Evolutionary conservation across 2,113 vertebrate species (phyloP).

Genomic region (Periophthalmus modestus): DNA sequence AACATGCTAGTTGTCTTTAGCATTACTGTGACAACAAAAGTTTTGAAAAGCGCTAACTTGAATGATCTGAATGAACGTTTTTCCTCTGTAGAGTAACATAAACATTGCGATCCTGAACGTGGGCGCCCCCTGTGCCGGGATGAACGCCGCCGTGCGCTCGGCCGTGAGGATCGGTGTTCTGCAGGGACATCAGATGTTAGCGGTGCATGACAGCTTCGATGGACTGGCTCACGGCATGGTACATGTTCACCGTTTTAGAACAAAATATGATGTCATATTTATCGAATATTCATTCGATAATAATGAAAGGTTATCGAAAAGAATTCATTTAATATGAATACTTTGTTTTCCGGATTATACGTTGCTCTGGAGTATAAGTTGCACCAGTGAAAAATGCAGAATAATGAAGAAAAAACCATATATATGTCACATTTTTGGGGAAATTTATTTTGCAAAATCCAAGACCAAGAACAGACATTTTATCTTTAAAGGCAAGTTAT

Average conservation of each 20-base stretch:
- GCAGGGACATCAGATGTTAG: conserved; percentile 89
- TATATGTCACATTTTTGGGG: no score
- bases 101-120: conserved; percentile 89
- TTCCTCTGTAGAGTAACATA: conserved; percentile 74
- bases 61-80: background rate
- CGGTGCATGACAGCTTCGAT: conserved; percentile 89
- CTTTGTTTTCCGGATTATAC: no score
- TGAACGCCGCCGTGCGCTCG: conserved; percentile 90
- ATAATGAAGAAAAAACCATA: no score
- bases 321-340: no score
- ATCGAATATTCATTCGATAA: no score
- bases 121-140: conserved; percentile 90
- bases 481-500: no score
- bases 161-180: conserved; percentile 87
- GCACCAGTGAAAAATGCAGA: no score
- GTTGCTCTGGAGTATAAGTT: no score
- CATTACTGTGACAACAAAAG: background rate
- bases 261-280: no score
- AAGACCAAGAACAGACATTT: no score
- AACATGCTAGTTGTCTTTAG: background rate
- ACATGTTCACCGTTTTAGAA: conserved; percentile 7
- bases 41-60: background rate
- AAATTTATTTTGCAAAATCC: no score
- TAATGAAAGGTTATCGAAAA: no score
- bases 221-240: conserved; percentile 88